Percentiles rank a stretch among this genome's conserved stretches.
phyloP scores from a whole-genome alignment of 1,140 invertebrate genomes.

The Coelopa frigida region DNA sequence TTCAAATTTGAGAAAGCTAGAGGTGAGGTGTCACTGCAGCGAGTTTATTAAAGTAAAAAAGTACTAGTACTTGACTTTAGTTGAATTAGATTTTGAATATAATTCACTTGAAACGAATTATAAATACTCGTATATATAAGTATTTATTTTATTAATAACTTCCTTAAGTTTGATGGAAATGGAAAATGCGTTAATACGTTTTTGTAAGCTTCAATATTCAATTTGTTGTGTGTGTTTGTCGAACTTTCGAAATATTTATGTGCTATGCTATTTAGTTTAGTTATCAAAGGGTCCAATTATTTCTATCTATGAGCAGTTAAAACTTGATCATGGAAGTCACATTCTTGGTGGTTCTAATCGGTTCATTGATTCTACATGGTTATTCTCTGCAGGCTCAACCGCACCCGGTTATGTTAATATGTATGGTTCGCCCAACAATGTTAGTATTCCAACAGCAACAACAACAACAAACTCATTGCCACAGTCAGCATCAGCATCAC shows the following conservation, averaged over 20 bases:
- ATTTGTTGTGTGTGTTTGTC: no score
- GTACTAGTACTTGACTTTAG: background rate
- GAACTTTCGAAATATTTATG: no score
- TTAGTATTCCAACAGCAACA: background rate
- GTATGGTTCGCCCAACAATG: background rate
- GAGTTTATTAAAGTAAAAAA: background rate
- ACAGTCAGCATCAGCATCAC: background rate
- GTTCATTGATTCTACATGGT: background rate
- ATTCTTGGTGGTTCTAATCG: background rate
- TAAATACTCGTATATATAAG: background rate
- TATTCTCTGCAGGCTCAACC: background rate
- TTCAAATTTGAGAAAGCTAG: background rate
- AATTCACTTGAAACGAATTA: background rate
- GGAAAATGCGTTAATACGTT: no score
- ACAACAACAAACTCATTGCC: background rate
- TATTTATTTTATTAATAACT: conserved; percentile 2
- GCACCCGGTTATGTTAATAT: background rate
- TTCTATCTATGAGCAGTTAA: no score
- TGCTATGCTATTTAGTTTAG: no score
- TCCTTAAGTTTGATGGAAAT: conserved; percentile 3
- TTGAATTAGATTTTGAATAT: background rate
- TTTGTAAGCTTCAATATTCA: no score
- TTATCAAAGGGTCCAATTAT: no score
- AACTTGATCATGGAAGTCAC: no score
- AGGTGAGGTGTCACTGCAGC: background rate